Evolutionary conservation across 2,888 invertebrate genomes (phyloP), one percentile per base, ranked within the genome.

Genomic region (Ornithoptera alexandrae): DNA sequence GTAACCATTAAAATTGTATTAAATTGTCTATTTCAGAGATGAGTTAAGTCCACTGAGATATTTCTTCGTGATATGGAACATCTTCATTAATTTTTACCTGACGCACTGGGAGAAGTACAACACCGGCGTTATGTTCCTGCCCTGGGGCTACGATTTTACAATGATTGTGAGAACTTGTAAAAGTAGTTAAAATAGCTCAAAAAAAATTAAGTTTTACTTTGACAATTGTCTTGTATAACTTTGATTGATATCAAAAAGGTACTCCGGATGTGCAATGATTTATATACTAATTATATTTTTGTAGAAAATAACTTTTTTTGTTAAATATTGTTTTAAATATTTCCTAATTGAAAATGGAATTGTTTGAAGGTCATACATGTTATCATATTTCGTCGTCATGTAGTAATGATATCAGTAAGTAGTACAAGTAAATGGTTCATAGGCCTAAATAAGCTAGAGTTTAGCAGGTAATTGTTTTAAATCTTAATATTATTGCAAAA

Each of bases 51-150:
- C 97, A 0, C 91, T 97, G 75, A 93, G 98, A 72, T 96, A 98
- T 93, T 98, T 97, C 87, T 97, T 97, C 84, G 95, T 98, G 69
- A 93, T 98, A 68, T 96, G 98, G 95, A 97, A 97, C 84, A 97
- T 99, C 66, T 97, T 98, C 88, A 93, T 98, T 70, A 98, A 98
- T 84, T 99, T 99, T 90, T 97, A 98, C 83, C 93, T 98, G 66
- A 98, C 99, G 36, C 99, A 99, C 87, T 99, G 99, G 98, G 99
- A 99, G 92, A 99, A 99, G 83, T 99, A 99, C 93, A 99, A 99
- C 87, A 99, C 99, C 0, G 98, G 97, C 24, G 96, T 95, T 61
- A 94, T 98, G 87, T 99, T 97, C 90, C 93, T 99, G 76, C 99
- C 99, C 0, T 99, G 99, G 99, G 98, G 98, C 65, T 99, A 99